These are phyloP conservation scores for Grammomys dolichurus DNA, from an alignment of 2,113 vertebrate species.

Conservation along the genomic window DNA sequence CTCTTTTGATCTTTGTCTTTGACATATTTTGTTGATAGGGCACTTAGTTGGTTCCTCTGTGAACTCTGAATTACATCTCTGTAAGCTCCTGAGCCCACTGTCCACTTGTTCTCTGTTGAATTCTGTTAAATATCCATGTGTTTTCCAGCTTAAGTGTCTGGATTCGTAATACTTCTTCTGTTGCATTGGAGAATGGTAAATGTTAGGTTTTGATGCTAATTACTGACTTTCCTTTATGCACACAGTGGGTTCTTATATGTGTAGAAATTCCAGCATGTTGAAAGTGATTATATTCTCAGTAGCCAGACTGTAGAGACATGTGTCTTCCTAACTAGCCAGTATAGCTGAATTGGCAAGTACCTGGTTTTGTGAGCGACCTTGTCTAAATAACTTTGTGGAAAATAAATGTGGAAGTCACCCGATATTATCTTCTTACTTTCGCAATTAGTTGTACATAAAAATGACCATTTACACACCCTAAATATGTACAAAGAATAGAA, in stretches of 20 bases:
- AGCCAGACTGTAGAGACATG: neutral
- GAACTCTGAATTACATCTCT: neutral
- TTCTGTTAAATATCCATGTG: neutral
- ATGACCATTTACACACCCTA: neutral
- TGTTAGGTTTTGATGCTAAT: neutral
- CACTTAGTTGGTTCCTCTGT: too few relatives aligned
- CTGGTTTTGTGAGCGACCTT: neutral
- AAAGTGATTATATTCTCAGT: neutral
- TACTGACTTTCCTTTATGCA: neutral
- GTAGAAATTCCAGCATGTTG: neutral
- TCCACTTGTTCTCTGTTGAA: neutral
- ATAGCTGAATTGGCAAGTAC: too few relatives aligned
- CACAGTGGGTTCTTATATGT: neutral
- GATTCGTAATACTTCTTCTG: neutral
- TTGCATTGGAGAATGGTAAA: neutral
- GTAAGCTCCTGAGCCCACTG: neutral
- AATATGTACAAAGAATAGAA: neutral
- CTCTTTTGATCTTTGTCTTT: neutral
- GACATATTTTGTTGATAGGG: neutral
- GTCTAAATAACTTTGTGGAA: neutral
- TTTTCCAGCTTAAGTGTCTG: neutral
- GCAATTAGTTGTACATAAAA: neutral
- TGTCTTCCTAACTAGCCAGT: neutral
- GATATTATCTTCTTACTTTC: neutral
- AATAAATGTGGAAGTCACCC: neutral